Conservation (phyloP, 2,797 vertebrate species). For the Peromyscus aztecus region DNA sequence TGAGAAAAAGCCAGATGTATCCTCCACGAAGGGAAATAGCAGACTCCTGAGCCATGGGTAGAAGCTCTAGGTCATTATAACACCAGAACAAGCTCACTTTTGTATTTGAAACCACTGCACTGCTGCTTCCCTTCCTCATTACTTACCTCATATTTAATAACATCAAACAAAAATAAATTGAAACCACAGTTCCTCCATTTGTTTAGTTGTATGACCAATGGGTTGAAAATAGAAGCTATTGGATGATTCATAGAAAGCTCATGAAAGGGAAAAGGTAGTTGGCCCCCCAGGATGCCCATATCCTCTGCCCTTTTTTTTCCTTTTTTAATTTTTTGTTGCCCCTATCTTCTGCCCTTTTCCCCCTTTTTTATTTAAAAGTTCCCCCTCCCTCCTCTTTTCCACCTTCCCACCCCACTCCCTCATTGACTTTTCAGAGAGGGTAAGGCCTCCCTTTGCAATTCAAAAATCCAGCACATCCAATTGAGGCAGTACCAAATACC, state of each 20-base stretch:
- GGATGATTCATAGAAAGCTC: not conserved
- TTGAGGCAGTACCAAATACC: no score
- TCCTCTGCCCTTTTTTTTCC: no score
- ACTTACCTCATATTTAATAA: not conserved
- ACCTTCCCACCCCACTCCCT: no score
- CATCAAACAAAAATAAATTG: not conserved
- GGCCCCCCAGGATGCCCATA: fast-evolving
- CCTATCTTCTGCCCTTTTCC: no score
- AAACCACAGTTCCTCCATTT: not conserved
- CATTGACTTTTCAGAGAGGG: no score
- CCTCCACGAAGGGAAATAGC: not conserved
- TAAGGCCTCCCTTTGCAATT: no score
- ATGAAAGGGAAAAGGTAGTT: not conserved
- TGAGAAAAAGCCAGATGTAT: not conserved
- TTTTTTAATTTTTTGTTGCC: no score
- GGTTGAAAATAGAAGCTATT: not conserved
- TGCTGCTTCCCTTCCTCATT: not conserved
- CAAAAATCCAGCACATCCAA: no score
- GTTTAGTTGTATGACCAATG: not conserved
- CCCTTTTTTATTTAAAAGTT: no score
- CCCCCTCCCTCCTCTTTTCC: no score
- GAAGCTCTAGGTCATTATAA: not conserved
- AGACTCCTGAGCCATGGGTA: not conserved
- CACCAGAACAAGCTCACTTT: not conserved
- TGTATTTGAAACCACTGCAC: not conserved